Conservation (phyloP, 2,113 vertebrate species). For the Gobiocypris rarus region DNA sequence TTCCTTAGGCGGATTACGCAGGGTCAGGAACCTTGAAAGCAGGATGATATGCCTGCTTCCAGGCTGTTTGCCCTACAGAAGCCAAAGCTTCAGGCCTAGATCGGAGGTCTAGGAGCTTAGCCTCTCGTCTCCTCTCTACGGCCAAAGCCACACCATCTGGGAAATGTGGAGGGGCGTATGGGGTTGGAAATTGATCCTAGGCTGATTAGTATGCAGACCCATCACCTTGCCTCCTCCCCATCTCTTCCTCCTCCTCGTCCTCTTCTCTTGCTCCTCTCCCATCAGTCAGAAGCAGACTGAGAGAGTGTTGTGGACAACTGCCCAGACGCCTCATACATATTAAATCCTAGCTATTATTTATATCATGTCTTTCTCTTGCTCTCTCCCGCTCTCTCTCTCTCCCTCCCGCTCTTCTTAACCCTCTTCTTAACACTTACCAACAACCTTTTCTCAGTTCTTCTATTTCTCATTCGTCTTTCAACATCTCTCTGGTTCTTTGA, state of each 20-base stretch:
- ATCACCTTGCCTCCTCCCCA: conserved; percentile 48
- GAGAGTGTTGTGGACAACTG: conserved; percentile 82
- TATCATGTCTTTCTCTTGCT: conserved; percentile 73
- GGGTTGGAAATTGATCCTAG: conserved; percentile 76
- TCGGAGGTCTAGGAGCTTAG: conserved; percentile 36
- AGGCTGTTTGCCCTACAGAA: conserved; percentile 48
- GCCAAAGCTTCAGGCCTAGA: conserved; percentile 22
- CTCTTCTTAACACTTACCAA: conserved; percentile 42
- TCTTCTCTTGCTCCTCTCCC: conserved; percentile 69
- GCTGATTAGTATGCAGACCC: conserved; percentile 82
- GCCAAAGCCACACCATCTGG: conserved; percentile 34
- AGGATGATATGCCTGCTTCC: conserved; percentile 60
- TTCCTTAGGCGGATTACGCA: conserved; percentile 75
- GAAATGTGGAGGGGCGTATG: conserved; percentile 43
- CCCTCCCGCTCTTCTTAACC: conserved; percentile 37
- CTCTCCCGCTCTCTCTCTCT: conserved; percentile 5
- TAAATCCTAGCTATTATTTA: conserved; percentile 85
- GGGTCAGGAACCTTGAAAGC: conserved; percentile 73
- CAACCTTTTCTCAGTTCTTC: conserved; percentile 70
- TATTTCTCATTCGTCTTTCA: conserved; percentile 64
- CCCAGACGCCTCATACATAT: conserved; percentile 84
- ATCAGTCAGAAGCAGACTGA: conserved; percentile 80
- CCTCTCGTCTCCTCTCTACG: conserved; percentile 31
- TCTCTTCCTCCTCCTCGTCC: conserved; percentile 38
- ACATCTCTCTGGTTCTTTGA: conserved; percentile 41